Evolutionary conservation across 64 coral and sea anemone species (phyloP).

Genomic region (Orbicella faveolata): DNA sequence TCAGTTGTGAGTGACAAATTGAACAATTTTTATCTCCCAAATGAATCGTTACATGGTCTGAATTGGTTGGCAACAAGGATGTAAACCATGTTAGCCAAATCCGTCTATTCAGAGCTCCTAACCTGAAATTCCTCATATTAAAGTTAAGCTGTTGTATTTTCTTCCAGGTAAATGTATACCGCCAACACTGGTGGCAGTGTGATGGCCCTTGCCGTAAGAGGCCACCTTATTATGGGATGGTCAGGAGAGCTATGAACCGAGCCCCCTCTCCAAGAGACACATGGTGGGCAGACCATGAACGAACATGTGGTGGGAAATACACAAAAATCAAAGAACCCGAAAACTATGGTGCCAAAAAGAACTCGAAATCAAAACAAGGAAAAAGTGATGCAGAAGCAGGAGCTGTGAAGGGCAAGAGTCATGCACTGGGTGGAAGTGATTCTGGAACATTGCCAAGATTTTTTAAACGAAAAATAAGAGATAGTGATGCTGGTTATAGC

Average conservation of each 20-base stretch:
- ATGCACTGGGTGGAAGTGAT: slow-evolving; percentile 19
- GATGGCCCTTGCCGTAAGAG: slow-evolving; percentile 86
- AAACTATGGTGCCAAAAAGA: slow-evolving; percentile 82
- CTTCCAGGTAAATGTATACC: slow-evolving; percentile 82
- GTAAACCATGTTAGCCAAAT: no score
- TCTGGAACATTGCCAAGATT: slow-evolving; percentile 58
- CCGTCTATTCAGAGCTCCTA: no score
- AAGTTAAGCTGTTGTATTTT: not conserved
- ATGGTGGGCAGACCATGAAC: slow-evolving; percentile 95
- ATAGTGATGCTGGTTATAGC: slow-evolving; percentile 23
- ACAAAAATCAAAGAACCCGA: slow-evolving; percentile 95
- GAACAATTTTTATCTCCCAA: no score
- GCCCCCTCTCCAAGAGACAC: slow-evolving; percentile 84
- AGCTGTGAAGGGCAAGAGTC: slow-evolving; percentile 3
- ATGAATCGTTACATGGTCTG: no score
- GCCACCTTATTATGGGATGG: slow-evolving; percentile 93
- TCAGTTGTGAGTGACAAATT: no score
- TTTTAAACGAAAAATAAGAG: slow-evolving; percentile 54
- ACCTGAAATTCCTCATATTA: no score
- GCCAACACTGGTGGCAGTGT: slow-evolving; percentile 98
- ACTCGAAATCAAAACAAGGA: slow-evolving; percentile 47
- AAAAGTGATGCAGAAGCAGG: not conserved
- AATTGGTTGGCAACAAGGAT: no score
- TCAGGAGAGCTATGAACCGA: slow-evolving; percentile 94
- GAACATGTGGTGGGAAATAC: slow-evolving; percentile 86